Percentiles rank a stretch among this genome's conserved stretches.
Evolutionary conservation across 2,888 invertebrate genomes (phyloP).

Genomic region (Drosophila neonasuta): DNA sequence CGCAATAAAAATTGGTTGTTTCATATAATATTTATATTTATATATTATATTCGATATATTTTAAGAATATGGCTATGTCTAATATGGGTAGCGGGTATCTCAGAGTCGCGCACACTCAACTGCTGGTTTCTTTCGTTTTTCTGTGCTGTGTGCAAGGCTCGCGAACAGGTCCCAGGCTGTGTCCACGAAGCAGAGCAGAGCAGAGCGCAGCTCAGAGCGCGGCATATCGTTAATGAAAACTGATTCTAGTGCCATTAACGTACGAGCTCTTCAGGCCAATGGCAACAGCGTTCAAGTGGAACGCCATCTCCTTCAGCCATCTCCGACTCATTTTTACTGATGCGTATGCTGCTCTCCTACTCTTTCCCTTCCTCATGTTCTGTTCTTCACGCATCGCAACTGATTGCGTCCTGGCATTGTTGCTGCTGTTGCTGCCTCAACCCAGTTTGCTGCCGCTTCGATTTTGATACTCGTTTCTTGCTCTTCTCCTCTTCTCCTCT

Average conservation of each 20-base stretch:
- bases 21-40: too few relatives aligned
- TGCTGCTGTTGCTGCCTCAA: background rate
- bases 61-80: too few relatives aligned
- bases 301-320: constrained; percentile 29
- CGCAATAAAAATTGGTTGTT: too few relatives aligned
- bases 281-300: constrained; percentile 69
- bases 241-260: constrained; percentile 78
- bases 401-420: constrained; percentile 65
- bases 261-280: constrained; percentile 72
- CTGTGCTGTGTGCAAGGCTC: background rate
- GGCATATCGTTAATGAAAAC: constrained; percentile 77
- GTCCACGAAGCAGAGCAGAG: constrained; percentile 25
- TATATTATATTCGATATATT: too few relatives aligned
- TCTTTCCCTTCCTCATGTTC: background rate
- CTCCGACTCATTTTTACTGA: constrained; percentile 60
- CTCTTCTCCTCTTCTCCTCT: constrained; percentile 16
- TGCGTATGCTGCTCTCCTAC: constrained; percentile 43
- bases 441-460: constrained; percentile 18
- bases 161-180: constrained; percentile 35
- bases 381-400: constrained; percentile 53
- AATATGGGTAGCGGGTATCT: too few relatives aligned
- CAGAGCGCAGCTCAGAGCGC: constrained; percentile 8
- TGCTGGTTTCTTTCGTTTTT: background rate
- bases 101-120: too few relatives aligned
- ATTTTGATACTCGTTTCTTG: constrained; percentile 28